phyloP scores from a whole-genome alignment of 1,140 invertebrate species.

The Diorhabda elongata region DNA sequence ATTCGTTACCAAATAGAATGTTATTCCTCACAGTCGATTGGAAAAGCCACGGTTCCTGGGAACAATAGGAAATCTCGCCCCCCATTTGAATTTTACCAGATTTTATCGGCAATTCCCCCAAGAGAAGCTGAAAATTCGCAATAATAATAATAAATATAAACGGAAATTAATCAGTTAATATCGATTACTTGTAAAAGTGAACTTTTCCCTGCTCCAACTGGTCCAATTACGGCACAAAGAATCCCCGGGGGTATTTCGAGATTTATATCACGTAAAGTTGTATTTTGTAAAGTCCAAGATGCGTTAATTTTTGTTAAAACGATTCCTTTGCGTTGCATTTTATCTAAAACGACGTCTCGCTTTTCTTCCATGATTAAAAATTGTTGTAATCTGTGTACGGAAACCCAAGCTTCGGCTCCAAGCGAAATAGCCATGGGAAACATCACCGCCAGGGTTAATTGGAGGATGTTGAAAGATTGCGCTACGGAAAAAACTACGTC shows the following conservation, averaged over 20 bases:
- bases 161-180: too few species aligned
- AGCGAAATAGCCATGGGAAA: constrained; percentile 68
- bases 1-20: constrained; percentile 70
- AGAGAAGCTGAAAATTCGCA: constrained; percentile 66
- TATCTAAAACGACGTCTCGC: constrained; percentile 37
- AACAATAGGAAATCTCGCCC: constrained; percentile 62
- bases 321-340: constrained; percentile 43
- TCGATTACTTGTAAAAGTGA: constrained; percentile 61
- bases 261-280: constrained; percentile 57
- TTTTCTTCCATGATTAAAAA: constrained; percentile 62
- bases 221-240: constrained; percentile 69
- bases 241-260: constrained; percentile 61
- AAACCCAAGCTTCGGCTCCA: constrained; percentile 62
- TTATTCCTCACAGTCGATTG: constrained; percentile 64
- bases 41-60: constrained; percentile 74
- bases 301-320: constrained; percentile 52
- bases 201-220: constrained; percentile 77
- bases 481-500: constrained; percentile 67
- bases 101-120: constrained; percentile 70
- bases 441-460: constrained; percentile 61
- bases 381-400: constrained; percentile 61
- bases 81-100: constrained; percentile 56
- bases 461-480: constrained; percentile 64
- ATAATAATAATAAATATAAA: background rate
- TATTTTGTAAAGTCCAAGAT: constrained; percentile 57